Base-by-base conservation (phyloP, 2,888 invertebrate species). In the Belgica antarctica region DNA sequence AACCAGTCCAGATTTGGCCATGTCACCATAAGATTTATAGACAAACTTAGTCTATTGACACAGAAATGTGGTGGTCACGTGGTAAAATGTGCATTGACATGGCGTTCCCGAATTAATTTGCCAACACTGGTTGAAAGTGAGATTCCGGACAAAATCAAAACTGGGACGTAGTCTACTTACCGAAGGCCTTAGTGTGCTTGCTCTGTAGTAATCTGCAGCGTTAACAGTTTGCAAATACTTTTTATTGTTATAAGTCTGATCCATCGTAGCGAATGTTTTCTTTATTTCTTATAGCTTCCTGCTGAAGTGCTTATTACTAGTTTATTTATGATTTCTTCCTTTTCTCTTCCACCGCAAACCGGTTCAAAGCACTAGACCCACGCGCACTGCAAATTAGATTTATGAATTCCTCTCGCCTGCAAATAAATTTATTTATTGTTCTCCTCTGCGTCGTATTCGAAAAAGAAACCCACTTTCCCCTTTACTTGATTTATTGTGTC, bases 171-270 rank as follows among this genome's bases (percentile, higher is more conserved):
- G 10, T 24, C 19, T 36, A 78, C 80, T 79, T 73, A 80, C 80
- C 79, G 79, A 76, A 72, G 77, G 76, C 71, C 80, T 77, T 27
- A 52, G 28, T 73, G 78, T 78, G 73, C 77, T 78, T 62, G 77
- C 75, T 19, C 80, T 76, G 74, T 80, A 79, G 71, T 79, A 78
- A 74, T 80, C 80, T 63, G 77, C 77, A 63, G 76, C 78, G n/a
- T 79, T 79, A 73, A 80, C 75, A 72, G 79, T 80, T 72, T 80
- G 80, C 72, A 80, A 80, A 72, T 80, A 80, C 72, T 80, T 80
- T 74, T 80, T 80, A 71, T 80, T 80, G 19, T 79, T 80, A 73
- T 80, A 80, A 71, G 80, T 79, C 24, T 80, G 78, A 73, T 80
- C 80, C 80, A 80, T 80, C 31, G 59, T 59, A 27, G 27, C 27